phyloP scores from a whole-genome alignment of 2,113 vertebrate genomes.

The Grammomys dolichurus region DNA sequence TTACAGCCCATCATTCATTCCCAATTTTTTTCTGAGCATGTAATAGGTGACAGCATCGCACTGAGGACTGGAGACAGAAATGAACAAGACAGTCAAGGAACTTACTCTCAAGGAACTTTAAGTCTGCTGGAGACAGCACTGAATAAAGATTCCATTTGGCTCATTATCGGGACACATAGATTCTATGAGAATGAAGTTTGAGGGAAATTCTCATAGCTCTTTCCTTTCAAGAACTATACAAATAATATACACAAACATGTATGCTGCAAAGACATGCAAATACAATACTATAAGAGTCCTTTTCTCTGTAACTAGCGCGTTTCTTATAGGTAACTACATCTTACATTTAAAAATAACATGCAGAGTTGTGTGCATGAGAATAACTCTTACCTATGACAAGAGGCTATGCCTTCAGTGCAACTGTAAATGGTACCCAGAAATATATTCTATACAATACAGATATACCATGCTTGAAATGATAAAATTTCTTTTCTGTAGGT shows the following conservation, averaged over 20 bases:
- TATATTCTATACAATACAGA: background rate
- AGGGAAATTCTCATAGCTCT: background rate
- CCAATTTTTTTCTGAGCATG: background rate
- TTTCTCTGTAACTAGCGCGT: background rate
- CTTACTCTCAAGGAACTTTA: constrained; percentile 70
- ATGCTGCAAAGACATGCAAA: background rate
- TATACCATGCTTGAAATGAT: background rate
- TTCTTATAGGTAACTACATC: background rate
- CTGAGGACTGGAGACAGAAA: constrained; percentile 47
- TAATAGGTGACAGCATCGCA: constrained; percentile 53
- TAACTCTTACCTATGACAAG: background rate
- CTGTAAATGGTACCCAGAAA: constrained; percentile 7
- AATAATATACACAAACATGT: background rate
- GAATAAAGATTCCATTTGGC: constrained; percentile 3
- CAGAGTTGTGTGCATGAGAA: background rate
- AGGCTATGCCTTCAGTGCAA: background rate
- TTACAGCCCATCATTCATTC: constrained; percentile 40
- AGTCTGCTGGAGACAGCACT: constrained; percentile 38
- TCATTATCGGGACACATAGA: background rate
- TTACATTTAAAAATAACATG: constrained; percentile 52
- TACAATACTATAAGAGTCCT: background rate
- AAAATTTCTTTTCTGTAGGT: background rate
- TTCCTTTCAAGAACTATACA: background rate
- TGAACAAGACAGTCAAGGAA: constrained; percentile 10
- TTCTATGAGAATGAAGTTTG: constrained; percentile 26